Base-by-base conservation (phyloP, 1,140 invertebrate genomes). In the Drosophila lowei region DNA sequence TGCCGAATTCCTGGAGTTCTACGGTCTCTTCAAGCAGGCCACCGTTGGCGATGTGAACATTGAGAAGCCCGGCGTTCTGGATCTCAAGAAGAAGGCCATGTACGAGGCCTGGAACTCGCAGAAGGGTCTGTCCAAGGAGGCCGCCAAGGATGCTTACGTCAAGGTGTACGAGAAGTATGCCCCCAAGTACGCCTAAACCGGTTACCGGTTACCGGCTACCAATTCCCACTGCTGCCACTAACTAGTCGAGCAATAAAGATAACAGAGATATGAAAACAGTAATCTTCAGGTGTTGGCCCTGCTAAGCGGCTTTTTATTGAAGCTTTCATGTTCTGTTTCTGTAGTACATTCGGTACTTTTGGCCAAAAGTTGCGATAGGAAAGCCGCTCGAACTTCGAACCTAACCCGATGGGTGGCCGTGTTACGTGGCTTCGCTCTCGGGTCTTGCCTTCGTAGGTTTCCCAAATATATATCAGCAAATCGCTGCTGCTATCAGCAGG, bases 21-120 rank as follows among this genome's bases (percentile, higher is more conserved):
- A 98, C 90, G 95, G 94, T 1, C 92, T 98, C 0, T 98, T 93
- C 92, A 98, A 98, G 90, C 97, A 98, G 92, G 96, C 93, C 8
- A 95, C 93, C 46, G 92, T 95, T 57, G 97, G 97, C 18, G 96
- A 98, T 88, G 93, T 94, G 65, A 95, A 96, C 68, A 95, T 94
- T 91, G 95, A 92, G 59, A 94, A 95, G 80, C 98, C 98, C 60
- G 97, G 97, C 46, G 94, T 98, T 92, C 90, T 99, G 23, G 97
- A 98, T 92, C 94, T 98, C 59, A 98, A 97, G 92, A 97, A 97
- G 34, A 99, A 98, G 92, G 97, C 97, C 1, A 99, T 99, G 91
- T 99, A 97, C 96, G 96, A 98, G 81, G 94, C 97, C n/a, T 99
- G 98, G 98, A 94, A 94, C 71, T 91, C 78, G 8, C 95, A 94